A percentile compares a stretch with the other conserved stretches of the same genome.
Evolutionary conservation across 2,888 invertebrate genomes (phyloP).

Genomic region (Hydrotaea cyrtoneurina): DNA sequence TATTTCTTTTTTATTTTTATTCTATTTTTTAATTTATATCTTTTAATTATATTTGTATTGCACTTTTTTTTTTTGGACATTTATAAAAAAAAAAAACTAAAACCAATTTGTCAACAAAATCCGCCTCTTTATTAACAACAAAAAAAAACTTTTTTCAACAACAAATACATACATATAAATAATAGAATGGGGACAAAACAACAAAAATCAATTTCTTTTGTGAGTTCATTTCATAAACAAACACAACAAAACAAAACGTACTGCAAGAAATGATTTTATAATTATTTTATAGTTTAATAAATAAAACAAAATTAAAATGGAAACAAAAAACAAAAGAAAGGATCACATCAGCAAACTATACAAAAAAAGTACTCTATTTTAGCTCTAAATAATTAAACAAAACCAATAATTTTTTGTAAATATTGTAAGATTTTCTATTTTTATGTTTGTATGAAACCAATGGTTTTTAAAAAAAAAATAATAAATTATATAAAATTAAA

Average conservation of each 20-base stretch:
- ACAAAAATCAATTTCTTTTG: conserved; percentile 3
- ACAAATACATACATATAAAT: not conserved
- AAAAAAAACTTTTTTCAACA: not conserved
- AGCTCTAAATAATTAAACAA: conserved; percentile 60
- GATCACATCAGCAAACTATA: conserved; percentile 59
- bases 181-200: not conserved
- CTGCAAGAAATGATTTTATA: conserved; percentile 28
- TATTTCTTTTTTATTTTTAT: not conserved
- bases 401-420: conserved; percentile 72
- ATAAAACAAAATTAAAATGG: conserved; percentile 55
- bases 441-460: conserved; percentile 77
- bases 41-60: conserved; percentile 19
- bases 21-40: conserved; percentile 11
- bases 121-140: not conserved
- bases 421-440: conserved; percentile 77
- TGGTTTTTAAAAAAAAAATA: conserved; percentile 75
- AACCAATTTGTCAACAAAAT: not conserved
- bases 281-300: conserved; percentile 39
- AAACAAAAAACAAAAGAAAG: conserved; percentile 49
- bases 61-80: conserved; percentile 17
- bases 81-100: conserved; percentile 29
- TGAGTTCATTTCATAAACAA: not conserved
- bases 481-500: conserved; percentile 73
- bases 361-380: conserved; percentile 60
- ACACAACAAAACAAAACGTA: conserved; percentile 1